Base-by-base conservation (phyloP, 2,888 invertebrate genomes). In the Actias luna region DNA sequence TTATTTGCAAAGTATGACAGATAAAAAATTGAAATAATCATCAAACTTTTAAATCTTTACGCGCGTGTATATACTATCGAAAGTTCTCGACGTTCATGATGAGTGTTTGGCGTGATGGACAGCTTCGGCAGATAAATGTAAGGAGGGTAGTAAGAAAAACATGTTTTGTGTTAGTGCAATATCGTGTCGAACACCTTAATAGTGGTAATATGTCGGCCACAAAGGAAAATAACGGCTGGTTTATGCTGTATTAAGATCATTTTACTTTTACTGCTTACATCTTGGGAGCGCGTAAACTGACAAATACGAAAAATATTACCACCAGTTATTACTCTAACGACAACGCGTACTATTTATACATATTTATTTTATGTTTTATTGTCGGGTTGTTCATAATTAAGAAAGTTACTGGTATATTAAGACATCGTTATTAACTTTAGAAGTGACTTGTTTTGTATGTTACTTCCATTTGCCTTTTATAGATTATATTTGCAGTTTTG, bases 191-290 rank as follows among this genome's bases (percentile, higher is more conserved):
- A 80, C 78, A 78, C 73, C 72, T 69, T 74, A 71, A 74, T 73
- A 72, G 73, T 67, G 69, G 63, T 74, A 81, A 80, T 77, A 76
- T 80, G 80, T 74, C 70, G 74, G 70, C 64, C 68, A 77, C 70
- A 76, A 70, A 69, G 70, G 57, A 31, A 33, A 71, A 74, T 75
- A 74, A 76, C 69, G 75, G 67, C 72, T 67, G 76, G 73, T 86
- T 87, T 84, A 88, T 83, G 84, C 78, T 82, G 74, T 84, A 87
- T 84, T 87, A 88, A 81, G 83, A 85, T 89, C 80, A 86, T 86
- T 88, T 89, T 87, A 88, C 84, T 88, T 84, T 87, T 86, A 85
- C 85, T 79, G 78, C 83, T n/a, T 86, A 87, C 88, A 87, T 85
- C 82, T 84, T 79, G 87, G 75, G 73, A 69, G 76, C 74, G 80